These are phyloP conservation scores for Drosophila ogumai DNA, from an alignment of 1,140 invertebrate genomes.

Conservation along the genomic window DNA sequence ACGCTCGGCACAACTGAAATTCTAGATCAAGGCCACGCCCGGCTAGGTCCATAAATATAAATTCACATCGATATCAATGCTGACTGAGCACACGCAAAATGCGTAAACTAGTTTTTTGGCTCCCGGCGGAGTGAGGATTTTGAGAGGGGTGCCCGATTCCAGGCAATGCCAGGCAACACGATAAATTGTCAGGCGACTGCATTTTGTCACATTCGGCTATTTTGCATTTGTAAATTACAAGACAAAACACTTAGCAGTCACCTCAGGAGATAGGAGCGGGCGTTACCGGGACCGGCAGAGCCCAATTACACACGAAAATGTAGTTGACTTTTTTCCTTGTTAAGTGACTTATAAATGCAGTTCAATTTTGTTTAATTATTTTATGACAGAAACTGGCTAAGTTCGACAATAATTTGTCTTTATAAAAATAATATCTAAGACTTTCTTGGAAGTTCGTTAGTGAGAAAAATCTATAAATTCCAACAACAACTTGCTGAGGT, in stretches of 20 bases:
- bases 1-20: constrained; percentile 53
- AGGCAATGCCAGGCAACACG: constrained; percentile 65
- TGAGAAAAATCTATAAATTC: neutral
- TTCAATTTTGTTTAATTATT: constrained; percentile 14
- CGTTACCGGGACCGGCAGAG: neutral
- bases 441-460: no score
- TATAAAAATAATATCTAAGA: neutral
- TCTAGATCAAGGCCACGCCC: constrained; percentile 75
- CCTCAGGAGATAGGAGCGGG: constrained; percentile 30
- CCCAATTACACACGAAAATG: constrained; percentile 59
- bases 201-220: constrained; percentile 74
- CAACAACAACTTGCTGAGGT: neutral
- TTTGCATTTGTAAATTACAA: constrained; percentile 78
- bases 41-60: constrained; percentile 41
- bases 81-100: constrained; percentile 56
- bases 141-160: constrained; percentile 1
- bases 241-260: constrained; percentile 77
- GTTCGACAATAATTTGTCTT: neutral
- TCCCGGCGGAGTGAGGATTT: constrained; percentile 22
- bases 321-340: constrained; percentile 36
- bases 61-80: constrained; percentile 43
- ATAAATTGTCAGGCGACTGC: constrained; percentile 75
- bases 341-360: constrained; percentile 13
- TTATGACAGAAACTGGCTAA: neutral
- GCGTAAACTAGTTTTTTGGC: constrained; percentile 71